A percentile compares a stretch with the other conserved stretches of the same genome.
These are phyloP conservation scores for Paramisgurnus dabryanus DNA, from an alignment of 2,113 vertebrate genomes.

Conservation along the genomic window DNA sequence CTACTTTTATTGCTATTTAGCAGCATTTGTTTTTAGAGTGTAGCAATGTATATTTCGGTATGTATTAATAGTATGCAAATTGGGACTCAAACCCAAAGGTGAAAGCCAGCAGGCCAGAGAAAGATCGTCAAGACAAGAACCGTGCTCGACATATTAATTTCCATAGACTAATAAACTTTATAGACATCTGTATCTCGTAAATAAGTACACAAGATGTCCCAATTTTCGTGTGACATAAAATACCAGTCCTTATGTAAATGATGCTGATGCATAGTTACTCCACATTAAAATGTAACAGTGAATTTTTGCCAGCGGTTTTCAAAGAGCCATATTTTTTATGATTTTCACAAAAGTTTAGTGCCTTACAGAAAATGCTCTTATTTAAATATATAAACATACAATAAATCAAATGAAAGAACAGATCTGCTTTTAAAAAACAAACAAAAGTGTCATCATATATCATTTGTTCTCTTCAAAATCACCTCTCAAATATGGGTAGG, in stretches of 20 bases:
- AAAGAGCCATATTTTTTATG: too few relatives aligned
- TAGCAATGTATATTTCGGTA: neutral
- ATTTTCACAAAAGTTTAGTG: too few relatives aligned
- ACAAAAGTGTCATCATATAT: too few relatives aligned
- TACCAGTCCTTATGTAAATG: conserved; percentile 44
- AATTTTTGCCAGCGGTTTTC: neutral
- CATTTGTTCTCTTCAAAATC: too few relatives aligned
- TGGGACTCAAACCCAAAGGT: neutral
- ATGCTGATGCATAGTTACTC: neutral
- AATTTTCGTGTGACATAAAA: conserved; percentile 50
- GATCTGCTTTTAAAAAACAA: too few relatives aligned
- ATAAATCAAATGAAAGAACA: too few relatives aligned
- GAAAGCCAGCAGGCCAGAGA: neutral
- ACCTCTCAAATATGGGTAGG: too few relatives aligned
- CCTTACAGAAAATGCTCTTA: too few relatives aligned
- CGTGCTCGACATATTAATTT: conserved; percentile 13
- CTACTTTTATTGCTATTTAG: too few relatives aligned
- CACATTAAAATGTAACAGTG: neutral
- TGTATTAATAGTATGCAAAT: neutral
- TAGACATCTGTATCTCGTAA: conserved; percentile 40
- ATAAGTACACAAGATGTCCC: conserved; percentile 34
- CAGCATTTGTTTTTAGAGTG: too few relatives aligned
- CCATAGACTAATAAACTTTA: conserved; percentile 26
- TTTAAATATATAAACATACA: too few relatives aligned
- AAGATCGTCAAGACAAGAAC: neutral